Conservation (phyloP, 2,113 vertebrate species). For the Rhynchomys soricoides region DNA sequence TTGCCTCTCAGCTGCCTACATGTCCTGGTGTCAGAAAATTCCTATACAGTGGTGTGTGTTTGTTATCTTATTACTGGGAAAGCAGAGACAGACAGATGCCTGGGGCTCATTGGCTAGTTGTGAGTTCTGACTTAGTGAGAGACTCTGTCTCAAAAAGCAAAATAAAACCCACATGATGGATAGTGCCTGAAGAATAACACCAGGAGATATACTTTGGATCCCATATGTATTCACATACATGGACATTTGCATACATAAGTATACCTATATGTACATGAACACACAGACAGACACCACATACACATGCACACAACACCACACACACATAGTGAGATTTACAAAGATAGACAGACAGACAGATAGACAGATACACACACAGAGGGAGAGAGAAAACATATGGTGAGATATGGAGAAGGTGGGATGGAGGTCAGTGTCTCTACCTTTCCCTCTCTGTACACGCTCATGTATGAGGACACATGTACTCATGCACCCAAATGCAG, state of each 20-base stretch:
- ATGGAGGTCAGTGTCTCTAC: background rate
- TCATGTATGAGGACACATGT: background rate
- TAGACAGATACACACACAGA: too few species aligned
- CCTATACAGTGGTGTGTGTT: too few species aligned
- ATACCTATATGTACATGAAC: background rate
- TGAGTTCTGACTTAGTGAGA: background rate
- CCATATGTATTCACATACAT: background rate
- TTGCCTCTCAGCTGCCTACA: too few species aligned
- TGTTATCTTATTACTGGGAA: background rate
- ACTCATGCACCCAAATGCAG: background rate
- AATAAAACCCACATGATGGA: background rate
- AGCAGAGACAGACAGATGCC: background rate
- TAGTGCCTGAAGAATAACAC: background rate
- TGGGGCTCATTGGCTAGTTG: background rate
- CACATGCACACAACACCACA: too few species aligned
- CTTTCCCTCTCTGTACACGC: background rate
- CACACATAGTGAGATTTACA: background rate
- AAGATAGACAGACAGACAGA: background rate
- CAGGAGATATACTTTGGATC: background rate
- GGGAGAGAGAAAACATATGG: background rate
- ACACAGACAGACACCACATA: too few species aligned
- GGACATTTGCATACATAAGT: background rate
- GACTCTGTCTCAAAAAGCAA: background rate
- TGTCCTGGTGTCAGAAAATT: too few species aligned
- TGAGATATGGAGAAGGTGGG: background rate